Conservation (phyloP, 1,140 invertebrate species). For the Halotydeus destructor region DNA sequence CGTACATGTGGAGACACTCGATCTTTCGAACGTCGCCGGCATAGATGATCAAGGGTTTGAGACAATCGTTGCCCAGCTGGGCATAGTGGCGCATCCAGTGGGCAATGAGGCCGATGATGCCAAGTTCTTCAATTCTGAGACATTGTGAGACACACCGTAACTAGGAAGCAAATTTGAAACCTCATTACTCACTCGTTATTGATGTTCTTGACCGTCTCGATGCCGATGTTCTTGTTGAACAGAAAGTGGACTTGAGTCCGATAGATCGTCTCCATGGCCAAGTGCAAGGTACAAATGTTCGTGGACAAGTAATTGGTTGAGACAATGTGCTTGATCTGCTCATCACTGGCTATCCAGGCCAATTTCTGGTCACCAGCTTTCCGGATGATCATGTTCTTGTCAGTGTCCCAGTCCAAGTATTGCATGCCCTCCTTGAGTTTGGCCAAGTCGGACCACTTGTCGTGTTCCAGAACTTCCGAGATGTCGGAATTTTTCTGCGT, state of each 20-base stretch:
- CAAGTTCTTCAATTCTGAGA: conserved; percentile 50
- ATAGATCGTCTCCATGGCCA: conserved; percentile 47
- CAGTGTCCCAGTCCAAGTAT: conserved; percentile 6
- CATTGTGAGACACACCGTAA: too few species aligned
- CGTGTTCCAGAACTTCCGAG: conserved; percentile 8
- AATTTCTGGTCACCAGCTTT: conserved; percentile 6
- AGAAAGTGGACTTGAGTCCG: conserved; percentile 31
- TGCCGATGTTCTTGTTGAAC: conserved; percentile 2
- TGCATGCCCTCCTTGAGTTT: conserved; percentile 9
- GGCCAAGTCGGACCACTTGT: background rate
- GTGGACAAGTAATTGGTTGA: conserved; percentile 14
- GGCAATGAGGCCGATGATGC: conserved; percentile 56
- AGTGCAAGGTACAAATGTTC: conserved; percentile 17
- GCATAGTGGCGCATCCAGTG: conserved; percentile 57
- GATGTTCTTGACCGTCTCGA: conserved; percentile 6
- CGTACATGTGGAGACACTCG: conserved; percentile 72
- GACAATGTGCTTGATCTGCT: conserved; percentile 14
- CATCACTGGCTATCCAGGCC: conserved; percentile 10
- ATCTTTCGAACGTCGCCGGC: conserved; percentile 48
- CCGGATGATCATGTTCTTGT: conserved; percentile 9
- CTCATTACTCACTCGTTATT: conserved; percentile 32
- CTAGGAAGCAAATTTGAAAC: conserved; percentile 2
- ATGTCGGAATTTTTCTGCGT: conserved; percentile 21
- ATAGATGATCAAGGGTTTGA: conserved; percentile 31
- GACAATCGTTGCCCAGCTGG: conserved; percentile 56